Evolutionary conservation across 2,113 vertebrate genomes (phyloP), one percentile per base, ranked within the genome.

Genomic region (Carassius auratus): DNA sequence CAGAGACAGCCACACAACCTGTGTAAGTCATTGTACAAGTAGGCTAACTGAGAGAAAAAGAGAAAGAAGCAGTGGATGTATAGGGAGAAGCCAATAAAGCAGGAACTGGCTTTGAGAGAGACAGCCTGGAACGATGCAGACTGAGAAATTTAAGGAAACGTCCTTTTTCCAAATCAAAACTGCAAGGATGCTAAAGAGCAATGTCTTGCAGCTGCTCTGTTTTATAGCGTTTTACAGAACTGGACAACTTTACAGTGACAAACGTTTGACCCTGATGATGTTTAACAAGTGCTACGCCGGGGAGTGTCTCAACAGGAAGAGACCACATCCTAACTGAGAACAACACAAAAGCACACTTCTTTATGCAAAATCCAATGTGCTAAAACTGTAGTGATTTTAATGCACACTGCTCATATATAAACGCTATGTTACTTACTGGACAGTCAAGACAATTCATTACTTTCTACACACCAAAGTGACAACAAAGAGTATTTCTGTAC

Each of bases 21-120:
- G 80, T 86, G 74, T 78, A 86, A 82, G 78, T 86, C 87, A 85
- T 85, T 88, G 84, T 55, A 85, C 36, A 88, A 88, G 85, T 88
- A 85, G 87, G 87, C 87, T 86, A 88, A 85, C n/a, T 30, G 64
- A 86, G n/a, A 42, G 23, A 64, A 69, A 33, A 21, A 57, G n/a
- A 62, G 12, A 84, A 61, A 19, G 13, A 17, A 23, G n/a, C 10
- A 38, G 15, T 4, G 2, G 42, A 66, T 30, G 36, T 36, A 19
- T 36, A 69, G 30, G 14, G 30, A 36, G 66, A 84, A 50, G 12
- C 21, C 21, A 8, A 15, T 42, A 26, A 23, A 45, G 42, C 33
- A 74, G 38, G 21, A 75, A 14, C 38, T 75, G 69, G 69, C 69
- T 21, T 21, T 73, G 36, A 3, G 14, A 69, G 6, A 69, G 36